These are phyloP conservation scores for Zoroaster sp. DNA, from an alignment of 53 echinoderm and acorn worm species.

Conservation along the genomic window DNA sequence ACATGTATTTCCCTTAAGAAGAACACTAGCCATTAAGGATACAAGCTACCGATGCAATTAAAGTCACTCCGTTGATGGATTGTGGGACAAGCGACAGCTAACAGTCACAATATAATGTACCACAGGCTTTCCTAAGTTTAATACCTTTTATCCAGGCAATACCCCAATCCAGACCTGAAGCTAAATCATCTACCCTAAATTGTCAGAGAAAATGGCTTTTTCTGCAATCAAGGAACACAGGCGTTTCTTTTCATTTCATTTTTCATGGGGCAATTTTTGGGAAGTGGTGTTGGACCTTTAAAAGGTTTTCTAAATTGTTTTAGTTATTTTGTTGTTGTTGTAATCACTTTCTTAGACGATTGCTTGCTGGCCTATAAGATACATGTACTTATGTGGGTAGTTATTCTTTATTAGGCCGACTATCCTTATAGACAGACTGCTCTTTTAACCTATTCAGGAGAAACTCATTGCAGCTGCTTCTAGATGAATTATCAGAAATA, in stretches of 20 bases:
- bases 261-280: background rate
- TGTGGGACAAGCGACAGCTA: background rate
- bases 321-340: background rate
- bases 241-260: background rate
- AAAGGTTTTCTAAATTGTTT: background rate
- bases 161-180: background rate
- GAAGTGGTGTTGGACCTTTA: background rate
- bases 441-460: too few species aligned
- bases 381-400: too few species aligned
- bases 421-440: too few species aligned
- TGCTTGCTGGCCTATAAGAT: background rate
- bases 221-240: background rate
- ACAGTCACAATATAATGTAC: conserved; percentile 1
- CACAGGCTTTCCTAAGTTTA: background rate
- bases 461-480: too few species aligned
- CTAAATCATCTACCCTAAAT: background rate
- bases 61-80: conserved; percentile 2
- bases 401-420: too few species aligned
- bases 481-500: too few species aligned
- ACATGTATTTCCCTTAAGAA: background rate
- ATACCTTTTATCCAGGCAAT: background rate
- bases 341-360: background rate
- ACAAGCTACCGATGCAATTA: conserved; percentile 3
- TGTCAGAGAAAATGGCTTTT: background rate
- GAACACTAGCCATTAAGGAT: conserved; percentile 5